These are phyloP conservation scores for Addax nasomaculatus DNA, from an alignment of 2,113 vertebrate species.

Conservation along the genomic window DNA sequence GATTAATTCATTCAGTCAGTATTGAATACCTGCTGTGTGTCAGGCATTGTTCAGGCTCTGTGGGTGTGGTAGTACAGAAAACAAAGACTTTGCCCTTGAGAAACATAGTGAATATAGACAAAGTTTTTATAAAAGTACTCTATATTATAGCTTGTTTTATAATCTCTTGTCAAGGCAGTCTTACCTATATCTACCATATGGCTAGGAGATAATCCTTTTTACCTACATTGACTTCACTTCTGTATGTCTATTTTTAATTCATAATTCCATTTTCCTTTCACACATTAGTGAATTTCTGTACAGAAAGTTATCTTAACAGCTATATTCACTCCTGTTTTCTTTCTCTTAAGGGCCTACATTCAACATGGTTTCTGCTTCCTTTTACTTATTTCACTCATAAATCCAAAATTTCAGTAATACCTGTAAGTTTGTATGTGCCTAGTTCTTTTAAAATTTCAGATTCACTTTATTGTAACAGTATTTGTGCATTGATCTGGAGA, in stretches of 20 bases:
- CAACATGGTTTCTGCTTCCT: not conserved
- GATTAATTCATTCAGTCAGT: not conserved
- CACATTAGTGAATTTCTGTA: not conserved
- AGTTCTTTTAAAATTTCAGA: conserved; percentile 18
- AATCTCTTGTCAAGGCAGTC: not conserved
- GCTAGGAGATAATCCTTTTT: not conserved
- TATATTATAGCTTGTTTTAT: not conserved
- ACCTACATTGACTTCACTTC: not conserved
- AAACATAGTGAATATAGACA: not conserved
- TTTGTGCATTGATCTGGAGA: not conserved
- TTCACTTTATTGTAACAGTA: conserved; percentile 1
- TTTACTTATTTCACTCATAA: not conserved
- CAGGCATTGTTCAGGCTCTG: not conserved
- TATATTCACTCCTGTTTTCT: not conserved
- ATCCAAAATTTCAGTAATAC: conserved; percentile 2
- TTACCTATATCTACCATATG: not conserved
- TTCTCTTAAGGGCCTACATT: not conserved
- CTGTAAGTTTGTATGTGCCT: not conserved
- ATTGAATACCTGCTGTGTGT: not conserved
- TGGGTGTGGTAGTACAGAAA: not conserved
- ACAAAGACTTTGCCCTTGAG: not conserved
- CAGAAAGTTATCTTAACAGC: not conserved
- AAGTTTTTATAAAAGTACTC: not conserved
- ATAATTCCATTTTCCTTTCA: not conserved
- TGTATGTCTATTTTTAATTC: not conserved